Percentiles rank a stretch among this genome's conserved stretches.
Conservation (phyloP, 2,888 invertebrate genomes). For the Torymus aiolomorphi region DNA sequence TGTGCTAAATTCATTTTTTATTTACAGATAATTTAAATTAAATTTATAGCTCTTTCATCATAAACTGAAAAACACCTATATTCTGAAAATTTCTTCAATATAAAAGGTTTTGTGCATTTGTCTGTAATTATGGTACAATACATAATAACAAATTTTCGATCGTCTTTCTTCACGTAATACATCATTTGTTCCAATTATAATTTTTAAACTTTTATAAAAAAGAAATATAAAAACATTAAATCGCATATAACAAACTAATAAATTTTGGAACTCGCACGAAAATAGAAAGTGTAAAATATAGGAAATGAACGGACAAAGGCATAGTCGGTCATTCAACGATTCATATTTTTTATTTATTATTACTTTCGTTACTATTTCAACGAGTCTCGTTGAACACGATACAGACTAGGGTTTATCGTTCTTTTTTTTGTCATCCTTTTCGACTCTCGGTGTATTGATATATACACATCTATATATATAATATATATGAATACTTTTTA, state of each 20-base stretch:
- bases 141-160: too few relatives aligned
- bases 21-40: background rate
- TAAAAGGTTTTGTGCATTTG: too few relatives aligned
- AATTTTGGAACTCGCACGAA: too few relatives aligned
- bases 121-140: too few relatives aligned
- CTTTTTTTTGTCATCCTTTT: conserved; percentile 44
- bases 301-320: conserved; percentile 35
- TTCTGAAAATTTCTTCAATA: too few relatives aligned
- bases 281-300: conserved; percentile 1
- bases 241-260: too few relatives aligned
- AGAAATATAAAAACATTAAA: too few relatives aligned
- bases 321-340: conserved; percentile 52
- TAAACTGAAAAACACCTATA: too few relatives aligned
- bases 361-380: conserved; percentile 58
- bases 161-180: too few relatives aligned
- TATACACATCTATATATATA: conserved; percentile 47
- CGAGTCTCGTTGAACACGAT: conserved; percentile 59
- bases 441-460: conserved; percentile 54
- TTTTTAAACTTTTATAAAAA: too few relatives aligned
- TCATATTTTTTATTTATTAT: conserved; percentile 58
- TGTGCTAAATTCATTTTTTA: background rate
- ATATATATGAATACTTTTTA: conserved; percentile 55
- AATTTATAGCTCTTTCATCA: too few relatives aligned
- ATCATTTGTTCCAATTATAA: too few relatives aligned
- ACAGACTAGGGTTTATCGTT: conserved; percentile 60